Base-by-base conservation (phyloP, 1,140 invertebrate genomes). In the Ditylenchus dipsaci region DNA sequence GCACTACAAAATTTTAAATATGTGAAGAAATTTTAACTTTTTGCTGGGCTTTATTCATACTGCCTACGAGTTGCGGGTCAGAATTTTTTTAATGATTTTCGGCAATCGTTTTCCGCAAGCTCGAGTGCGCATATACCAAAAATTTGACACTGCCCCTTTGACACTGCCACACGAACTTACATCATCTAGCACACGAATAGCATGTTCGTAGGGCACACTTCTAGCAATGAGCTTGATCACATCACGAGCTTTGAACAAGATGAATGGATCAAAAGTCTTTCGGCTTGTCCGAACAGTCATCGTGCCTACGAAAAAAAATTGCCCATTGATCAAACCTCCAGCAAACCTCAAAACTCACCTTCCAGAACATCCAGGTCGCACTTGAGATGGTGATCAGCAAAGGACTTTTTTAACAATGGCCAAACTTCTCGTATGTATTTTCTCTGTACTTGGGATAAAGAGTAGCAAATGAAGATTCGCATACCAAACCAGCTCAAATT, bases 261-360 rank as follows among this genome's bases (percentile, higher is more conserved):
- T 91, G 74, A 91, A 97, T 0, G 96, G 96, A 87, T 99, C 96
- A 92, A 92, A 98, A 1, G 95, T 97, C 86, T 97, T 95, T 61
- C 92, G 87, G 0, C 94, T 97, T 0, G 96, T 98, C 82, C 87
- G 88, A 0, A 99, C 95, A 8, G 89, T 89, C 90, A 99, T 93
- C 74, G 90, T 90, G 60, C 96, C 95, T 88, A n/a, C n/a, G n/a
- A n/a, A n/a, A n/a, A 97, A 93, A 1, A 96, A 19, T 26, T 53
- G 23, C 0, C 30, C 29, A 5, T 17, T 19, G 3, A 53, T 7
- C 49, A 53, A 53, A 53, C 23, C 15, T 17, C 15, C n/a, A 53
- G 15, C 15, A 53, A 5, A 17, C 3, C 3, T 8, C 3, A 53
- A 21, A 53, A 63, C 30, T n/a, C 19, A 76, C 75, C 78, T 77